These are phyloP conservation scores for Ailuropoda melanoleuca DNA, from an alignment of 2,113 vertebrate species.

Conservation along the genomic window DNA sequence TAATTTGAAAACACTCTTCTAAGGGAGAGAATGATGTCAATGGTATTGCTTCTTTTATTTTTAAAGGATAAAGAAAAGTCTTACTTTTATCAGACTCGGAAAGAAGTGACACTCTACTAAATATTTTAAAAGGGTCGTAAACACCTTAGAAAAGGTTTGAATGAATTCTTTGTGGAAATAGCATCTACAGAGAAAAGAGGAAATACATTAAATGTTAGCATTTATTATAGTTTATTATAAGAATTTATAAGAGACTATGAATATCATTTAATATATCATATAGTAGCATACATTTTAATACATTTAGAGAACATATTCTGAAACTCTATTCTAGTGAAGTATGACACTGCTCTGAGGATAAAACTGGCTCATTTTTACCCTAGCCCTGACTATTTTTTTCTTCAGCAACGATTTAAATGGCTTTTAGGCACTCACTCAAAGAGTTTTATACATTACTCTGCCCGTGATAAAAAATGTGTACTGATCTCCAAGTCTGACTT, in stretches of 20 bases:
- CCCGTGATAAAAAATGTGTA: not conserved
- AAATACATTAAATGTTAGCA: slow-evolving; percentile 70
- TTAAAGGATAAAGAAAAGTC: slow-evolving; percentile 72
- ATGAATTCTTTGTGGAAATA: slow-evolving; percentile 70
- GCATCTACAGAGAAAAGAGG: slow-evolving; percentile 65
- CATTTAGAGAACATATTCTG: slow-evolving; percentile 56
- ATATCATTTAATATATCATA: slow-evolving; percentile 62
- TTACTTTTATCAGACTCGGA: slow-evolving; percentile 71
- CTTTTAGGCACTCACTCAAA: slow-evolving; percentile 3
- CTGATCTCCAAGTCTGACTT: not conserved
- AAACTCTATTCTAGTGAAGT: slow-evolving; percentile 27
- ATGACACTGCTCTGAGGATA: slow-evolving; percentile 38
- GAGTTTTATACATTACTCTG: not conserved
- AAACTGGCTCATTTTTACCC: slow-evolving; percentile 52
- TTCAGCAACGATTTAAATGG: slow-evolving; percentile 31
- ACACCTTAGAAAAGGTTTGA: slow-evolving; percentile 75
- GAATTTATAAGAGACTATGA: slow-evolving; percentile 52
- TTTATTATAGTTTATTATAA: slow-evolving; percentile 73
- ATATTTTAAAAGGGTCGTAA: slow-evolving; percentile 81
- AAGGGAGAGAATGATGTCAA: slow-evolving; percentile 53
- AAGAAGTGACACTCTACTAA: slow-evolving; percentile 76
- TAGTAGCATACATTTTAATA: slow-evolving; percentile 55
- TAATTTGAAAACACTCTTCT: slow-evolving; percentile 72
- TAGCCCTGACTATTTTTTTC: not conserved
- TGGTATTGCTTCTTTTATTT: slow-evolving; percentile 72